Evolutionary conservation across 1,140 invertebrate species (phyloP).

Genomic region (Zaprionus tsacasi): DNA sequence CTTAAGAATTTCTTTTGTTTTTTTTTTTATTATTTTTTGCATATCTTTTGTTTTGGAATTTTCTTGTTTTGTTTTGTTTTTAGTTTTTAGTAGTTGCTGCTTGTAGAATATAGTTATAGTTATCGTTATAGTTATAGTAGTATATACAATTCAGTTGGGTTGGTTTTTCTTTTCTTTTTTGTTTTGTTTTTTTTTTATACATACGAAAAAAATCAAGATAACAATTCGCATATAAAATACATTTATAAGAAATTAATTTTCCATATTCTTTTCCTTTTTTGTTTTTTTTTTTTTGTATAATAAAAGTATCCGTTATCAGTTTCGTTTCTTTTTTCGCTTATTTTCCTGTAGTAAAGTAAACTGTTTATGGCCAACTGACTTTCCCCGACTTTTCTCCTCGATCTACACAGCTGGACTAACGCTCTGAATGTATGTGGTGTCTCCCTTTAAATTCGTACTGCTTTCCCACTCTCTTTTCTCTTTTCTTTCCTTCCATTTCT

Average conservation of each 20-base stretch:
- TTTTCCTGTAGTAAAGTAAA: constrained; percentile 66
- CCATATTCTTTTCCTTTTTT: constrained; percentile 20
- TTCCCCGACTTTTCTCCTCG: constrained; percentile 4
- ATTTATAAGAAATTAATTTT: constrained; percentile 69
- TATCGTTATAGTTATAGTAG: constrained; percentile 20
- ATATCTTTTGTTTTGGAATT: constrained; percentile 57
- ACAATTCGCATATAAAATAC: constrained; percentile 59
- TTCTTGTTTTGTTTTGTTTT: constrained; percentile 46
- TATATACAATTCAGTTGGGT: constrained; percentile 35
- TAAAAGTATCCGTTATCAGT: constrained; percentile 50
- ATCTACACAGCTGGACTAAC: background rate
- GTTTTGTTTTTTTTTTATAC: constrained; percentile 22
- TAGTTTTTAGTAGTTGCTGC: constrained; percentile 46
- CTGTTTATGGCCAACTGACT: constrained; percentile 58
- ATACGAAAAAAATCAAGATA: constrained; percentile 51
- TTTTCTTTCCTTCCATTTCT: background rate
- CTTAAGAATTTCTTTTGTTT: constrained; percentile 41
- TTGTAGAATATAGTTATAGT: constrained; percentile 25
- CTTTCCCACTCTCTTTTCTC: background rate
- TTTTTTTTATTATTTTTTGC: constrained; percentile 23
- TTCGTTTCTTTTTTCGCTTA: constrained; percentile 31
- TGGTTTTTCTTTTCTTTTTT: constrained; percentile 11
- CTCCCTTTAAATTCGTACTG: constrained; percentile 65
- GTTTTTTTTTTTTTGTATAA: constrained; percentile 22
- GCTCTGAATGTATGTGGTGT: constrained; percentile 54